These are phyloP conservation scores for Micropterix aruncella DNA, from an alignment of 2,888 invertebrate species.

Conservation along the genomic window DNA sequence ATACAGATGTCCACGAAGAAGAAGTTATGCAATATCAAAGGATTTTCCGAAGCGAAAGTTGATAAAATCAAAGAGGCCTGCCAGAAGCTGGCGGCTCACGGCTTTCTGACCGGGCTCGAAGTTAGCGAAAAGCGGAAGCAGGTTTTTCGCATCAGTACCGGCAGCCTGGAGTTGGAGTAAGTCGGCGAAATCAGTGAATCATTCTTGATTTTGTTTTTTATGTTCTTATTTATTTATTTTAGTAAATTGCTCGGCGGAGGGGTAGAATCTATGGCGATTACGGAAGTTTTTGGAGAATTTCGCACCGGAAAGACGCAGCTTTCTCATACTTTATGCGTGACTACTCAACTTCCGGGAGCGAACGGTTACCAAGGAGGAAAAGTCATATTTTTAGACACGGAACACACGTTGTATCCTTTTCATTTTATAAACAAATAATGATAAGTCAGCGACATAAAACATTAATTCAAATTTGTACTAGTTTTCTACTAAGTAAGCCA, in stretches of 20 bases:
- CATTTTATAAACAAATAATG: too few relatives aligned
- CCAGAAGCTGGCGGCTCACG: constrained; percentile 44
- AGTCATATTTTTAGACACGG: constrained; percentile 70
- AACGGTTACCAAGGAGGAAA: constrained; percentile 63
- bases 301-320: constrained; percentile 72
- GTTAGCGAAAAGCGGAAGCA: constrained; percentile 56
- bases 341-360: constrained; percentile 56
- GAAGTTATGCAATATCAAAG: constrained; percentile 56
- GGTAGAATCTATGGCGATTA: constrained; percentile 72
- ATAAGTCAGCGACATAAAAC: too few relatives aligned
- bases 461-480: too few relatives aligned
- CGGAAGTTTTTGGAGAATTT: constrained; percentile 74
- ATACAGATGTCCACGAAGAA: constrained; percentile 68
- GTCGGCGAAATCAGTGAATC: constrained; percentile 15
- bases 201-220: constrained; percentile 1
- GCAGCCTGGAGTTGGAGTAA: constrained; percentile 58
- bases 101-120: constrained; percentile 63
- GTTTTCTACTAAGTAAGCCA: too few relatives aligned
- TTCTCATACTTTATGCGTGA: constrained; percentile 67
- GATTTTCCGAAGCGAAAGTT: constrained; percentile 63
- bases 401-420: constrained; percentile 71
- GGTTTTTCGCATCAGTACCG: constrained; percentile 56
- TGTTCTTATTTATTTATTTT: constrained; percentile 8
- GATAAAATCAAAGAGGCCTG: constrained; percentile 70
- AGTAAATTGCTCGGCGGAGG: constrained; percentile 67